Evolutionary conservation across 1,140 invertebrate genomes (phyloP).

Genomic region (Sesamia nonagrioides): DNA sequence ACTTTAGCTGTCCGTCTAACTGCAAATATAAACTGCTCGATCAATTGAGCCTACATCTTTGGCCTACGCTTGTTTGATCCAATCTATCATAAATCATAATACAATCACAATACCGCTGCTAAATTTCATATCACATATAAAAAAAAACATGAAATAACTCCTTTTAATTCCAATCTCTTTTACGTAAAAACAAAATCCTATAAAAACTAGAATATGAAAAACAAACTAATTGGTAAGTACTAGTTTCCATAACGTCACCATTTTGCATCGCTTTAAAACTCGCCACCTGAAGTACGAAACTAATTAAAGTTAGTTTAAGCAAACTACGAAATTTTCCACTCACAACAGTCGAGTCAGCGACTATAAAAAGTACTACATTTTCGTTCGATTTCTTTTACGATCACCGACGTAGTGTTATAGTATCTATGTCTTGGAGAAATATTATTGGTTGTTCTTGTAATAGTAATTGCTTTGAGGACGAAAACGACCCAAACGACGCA

Average conservation of each 20-base stretch:
- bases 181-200: not conserved
- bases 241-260: constrained; percentile 39
- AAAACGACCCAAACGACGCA: not conserved
- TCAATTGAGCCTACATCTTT: too few relatives aligned
- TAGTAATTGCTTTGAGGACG: not conserved
- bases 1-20: too few relatives aligned
- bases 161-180: too few relatives aligned
- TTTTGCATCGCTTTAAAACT: constrained; percentile 47
- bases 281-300: constrained; percentile 33
- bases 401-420: not conserved
- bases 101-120: too few relatives aligned
- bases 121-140: too few relatives aligned
- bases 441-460: too few relatives aligned
- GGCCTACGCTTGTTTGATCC: too few relatives aligned
- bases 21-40: too few relatives aligned
- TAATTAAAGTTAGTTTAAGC: constrained; percentile 44
- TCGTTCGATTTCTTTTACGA: constrained; percentile 20
- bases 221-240: constrained; percentile 17
- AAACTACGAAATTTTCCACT: constrained; percentile 40
- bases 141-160: too few relatives aligned
- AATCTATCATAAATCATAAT: too few relatives aligned
- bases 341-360: not conserved
- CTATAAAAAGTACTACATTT: constrained; percentile 18
- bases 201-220: constrained; percentile 4
- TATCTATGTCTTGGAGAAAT: not conserved